Conservation (phyloP, 2,113 vertebrate genomes). For the Paratilapia polleni region DNA sequence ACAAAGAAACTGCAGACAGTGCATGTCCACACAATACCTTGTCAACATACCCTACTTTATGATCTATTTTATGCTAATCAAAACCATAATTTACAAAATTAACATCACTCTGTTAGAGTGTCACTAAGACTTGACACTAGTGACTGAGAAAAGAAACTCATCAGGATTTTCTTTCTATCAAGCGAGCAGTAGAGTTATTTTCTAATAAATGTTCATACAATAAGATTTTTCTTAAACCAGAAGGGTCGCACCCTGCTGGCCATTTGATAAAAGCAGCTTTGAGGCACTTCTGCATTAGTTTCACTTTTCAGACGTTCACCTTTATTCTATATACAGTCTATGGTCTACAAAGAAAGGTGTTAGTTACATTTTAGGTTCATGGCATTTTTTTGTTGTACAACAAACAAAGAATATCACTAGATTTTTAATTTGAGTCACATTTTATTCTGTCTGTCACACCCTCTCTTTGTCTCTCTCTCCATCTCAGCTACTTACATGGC, state of each 20-base stretch:
- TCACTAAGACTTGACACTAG: too few relatives aligned
- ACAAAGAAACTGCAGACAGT: neutral
- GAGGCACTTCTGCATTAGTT: neutral
- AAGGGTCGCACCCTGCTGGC: neutral
- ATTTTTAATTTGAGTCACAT: neutral
- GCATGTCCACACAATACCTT: neutral
- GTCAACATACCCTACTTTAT: neutral
- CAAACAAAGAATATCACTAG: too few relatives aligned
- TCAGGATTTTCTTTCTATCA: neutral
- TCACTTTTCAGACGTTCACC: neutral
- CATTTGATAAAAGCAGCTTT: neutral
- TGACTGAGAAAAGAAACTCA: too few relatives aligned
- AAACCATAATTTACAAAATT: neutral
- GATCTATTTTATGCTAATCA: neutral
- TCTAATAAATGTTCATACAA: neutral
- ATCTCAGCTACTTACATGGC: neutral
- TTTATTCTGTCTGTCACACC: neutral
- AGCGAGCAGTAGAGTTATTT: neutral
- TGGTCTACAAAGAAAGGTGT: neutral
- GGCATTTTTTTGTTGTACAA: neutral
- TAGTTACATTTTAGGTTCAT: neutral
- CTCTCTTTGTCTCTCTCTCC: neutral
- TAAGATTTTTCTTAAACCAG: neutral
- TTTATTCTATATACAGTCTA: neutral
- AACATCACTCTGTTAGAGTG: neutral